These are phyloP conservation scores for Argyresthia albistria DNA, from an alignment of 2,888 invertebrate species.

Conservation along the genomic window DNA sequence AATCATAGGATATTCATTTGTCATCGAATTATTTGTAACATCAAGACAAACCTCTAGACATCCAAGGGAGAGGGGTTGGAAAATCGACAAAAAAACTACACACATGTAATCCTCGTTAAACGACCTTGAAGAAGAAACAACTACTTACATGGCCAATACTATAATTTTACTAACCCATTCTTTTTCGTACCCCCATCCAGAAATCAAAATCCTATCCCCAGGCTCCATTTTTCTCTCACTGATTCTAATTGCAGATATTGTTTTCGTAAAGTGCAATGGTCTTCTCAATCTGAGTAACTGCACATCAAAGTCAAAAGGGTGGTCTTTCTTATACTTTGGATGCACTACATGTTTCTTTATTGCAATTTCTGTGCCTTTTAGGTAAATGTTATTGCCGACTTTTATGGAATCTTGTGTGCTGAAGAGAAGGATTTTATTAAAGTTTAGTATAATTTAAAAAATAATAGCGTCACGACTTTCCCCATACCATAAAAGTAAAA, in stretches of 20 bases:
- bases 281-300: constrained; percentile 29
- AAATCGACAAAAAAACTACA: too few relatives aligned
- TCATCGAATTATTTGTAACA: too few relatives aligned
- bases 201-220: constrained; percentile 22
- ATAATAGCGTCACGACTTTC: too few relatives aligned
- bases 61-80: too few relatives aligned
- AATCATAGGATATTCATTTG: too few relatives aligned
- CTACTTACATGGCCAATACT: too few relatives aligned
- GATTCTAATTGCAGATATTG: too few relatives aligned
- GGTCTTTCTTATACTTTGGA: constrained; percentile 26
- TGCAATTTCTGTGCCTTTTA: constrained; percentile 22
- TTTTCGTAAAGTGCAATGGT: constrained; percentile 14
- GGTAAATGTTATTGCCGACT: constrained; percentile 28
- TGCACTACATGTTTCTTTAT: constrained; percentile 30
- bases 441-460: too few relatives aligned
- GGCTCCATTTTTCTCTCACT: constrained; percentile 6
- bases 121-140: too few relatives aligned
- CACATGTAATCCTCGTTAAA: too few relatives aligned
- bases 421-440: constrained; percentile 6
- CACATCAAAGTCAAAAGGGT: constrained; percentile 42
- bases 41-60: too few relatives aligned
- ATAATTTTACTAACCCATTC: constrained; percentile 33
- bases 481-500: too few relatives aligned
- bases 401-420: constrained; percentile 29
- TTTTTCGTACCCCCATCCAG: constrained; percentile 46